phyloP scores from a whole-genome alignment of 2,888 invertebrate species.

The Diogma glabrata region DNA sequence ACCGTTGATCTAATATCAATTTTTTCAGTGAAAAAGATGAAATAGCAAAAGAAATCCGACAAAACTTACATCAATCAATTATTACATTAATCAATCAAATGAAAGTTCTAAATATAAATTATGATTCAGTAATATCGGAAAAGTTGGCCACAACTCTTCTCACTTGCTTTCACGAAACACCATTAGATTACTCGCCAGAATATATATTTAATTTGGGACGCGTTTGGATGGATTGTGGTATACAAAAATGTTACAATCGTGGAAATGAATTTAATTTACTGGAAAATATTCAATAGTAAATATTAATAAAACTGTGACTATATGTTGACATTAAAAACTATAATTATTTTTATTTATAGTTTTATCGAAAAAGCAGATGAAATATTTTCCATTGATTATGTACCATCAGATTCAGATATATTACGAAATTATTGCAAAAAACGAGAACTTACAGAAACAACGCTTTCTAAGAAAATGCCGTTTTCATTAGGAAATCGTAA shows the following conservation, averaged over 20 bases:
- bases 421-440: conserved; percentile 2
- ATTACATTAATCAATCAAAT: background rate
- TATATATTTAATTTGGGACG: background rate
- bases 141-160: background rate
- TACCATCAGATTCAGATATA: background rate
- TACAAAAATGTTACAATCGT: background rate
- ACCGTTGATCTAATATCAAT: background rate
- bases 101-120: background rate
- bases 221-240: background rate
- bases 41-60: background rate
- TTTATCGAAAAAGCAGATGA: background rate
- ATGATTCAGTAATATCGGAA: background rate
- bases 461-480: too few relatives aligned
- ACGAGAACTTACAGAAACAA: too few relatives aligned
- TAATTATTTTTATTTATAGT: too few relatives aligned
- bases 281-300: conserved; percentile 7
- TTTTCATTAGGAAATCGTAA: background rate
- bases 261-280: background rate
- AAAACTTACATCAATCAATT: background rate
- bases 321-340: too few relatives aligned
- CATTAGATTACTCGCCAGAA: background rate
- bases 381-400: background rate
- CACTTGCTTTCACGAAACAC: background rate
- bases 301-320: too few relatives aligned
- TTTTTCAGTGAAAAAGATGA: background rate